Base-by-base conservation (phyloP, 2,888 invertebrate species). In the Alloscopus bannaensis region DNA sequence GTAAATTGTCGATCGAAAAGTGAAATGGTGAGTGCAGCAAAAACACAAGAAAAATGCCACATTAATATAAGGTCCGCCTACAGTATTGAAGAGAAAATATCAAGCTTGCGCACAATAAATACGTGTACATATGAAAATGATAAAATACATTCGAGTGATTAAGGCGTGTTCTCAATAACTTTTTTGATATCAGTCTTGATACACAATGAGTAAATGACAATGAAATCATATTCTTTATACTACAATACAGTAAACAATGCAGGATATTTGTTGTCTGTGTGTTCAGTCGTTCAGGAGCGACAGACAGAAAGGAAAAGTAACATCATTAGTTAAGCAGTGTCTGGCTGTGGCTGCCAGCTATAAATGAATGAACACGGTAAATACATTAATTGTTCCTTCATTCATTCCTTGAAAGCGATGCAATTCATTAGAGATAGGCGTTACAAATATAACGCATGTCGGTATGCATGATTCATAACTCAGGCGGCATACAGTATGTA, bases 261-360 rank as follows among this genome's bases (percentile, higher is more conserved):
- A 36, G 36, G 36, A 36, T n/a, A n/a, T n/a, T n/a, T n/a, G n/a
- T n/a, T n/a, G n/a, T n/a, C n/a, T n/a, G n/a, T n/a, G n/a, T n/a
- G n/a, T n/a, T n/a, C n/a, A n/a, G n/a, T n/a, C n/a, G n/a, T n/a
- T n/a, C n/a, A n/a, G n/a, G 36, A 36, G 36, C n/a, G 45, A 45
- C 45, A 45, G 52, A 50, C 31, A 55, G 72, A 72, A 64, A 72
- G 72, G 64, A 72, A 71, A 72, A 72, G 72, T 72, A 55, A 24
- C 42, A 42, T 62, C 62, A 65, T 65, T 45, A 65, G 65, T 65
- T 65, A 47, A 42, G 16, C 28, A 65, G 22, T 62, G 62, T 22
- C 29, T 29, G 36, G 18, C 45, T 16, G 45, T 6, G 36, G 6
- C 36, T 6, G 36, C 6, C 8, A 26, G 55, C 29, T 26, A 57